phyloP scores from a whole-genome alignment of 2,113 vertebrate species.

The Tragelaphus scriptus region DNA sequence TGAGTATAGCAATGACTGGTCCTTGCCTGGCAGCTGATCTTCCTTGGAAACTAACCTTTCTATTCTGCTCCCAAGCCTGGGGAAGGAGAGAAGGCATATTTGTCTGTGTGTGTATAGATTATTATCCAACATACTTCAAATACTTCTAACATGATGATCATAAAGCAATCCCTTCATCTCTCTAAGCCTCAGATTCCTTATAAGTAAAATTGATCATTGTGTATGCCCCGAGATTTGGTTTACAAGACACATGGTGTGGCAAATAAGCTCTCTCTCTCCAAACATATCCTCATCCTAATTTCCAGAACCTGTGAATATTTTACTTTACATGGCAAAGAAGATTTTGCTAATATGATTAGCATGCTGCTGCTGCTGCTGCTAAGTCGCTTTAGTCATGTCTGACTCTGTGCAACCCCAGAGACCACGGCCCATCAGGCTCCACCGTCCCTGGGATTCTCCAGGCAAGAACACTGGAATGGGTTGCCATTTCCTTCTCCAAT shows the following conservation, averaged over 20 bases:
- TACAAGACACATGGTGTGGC: neutral
- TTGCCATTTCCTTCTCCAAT: no score
- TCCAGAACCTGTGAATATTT: neutral
- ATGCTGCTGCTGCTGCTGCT: neutral
- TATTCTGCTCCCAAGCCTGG: neutral
- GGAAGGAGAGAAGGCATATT: accelerated
- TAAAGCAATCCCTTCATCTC: neutral
- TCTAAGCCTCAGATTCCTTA: neutral
- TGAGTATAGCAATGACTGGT: neutral
- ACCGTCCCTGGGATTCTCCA: no score
- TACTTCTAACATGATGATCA: neutral
- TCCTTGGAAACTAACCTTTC: neutral
- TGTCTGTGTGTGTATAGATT: neutral
- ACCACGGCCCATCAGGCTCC: no score
- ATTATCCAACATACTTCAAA: neutral
- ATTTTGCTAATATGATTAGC: neutral
- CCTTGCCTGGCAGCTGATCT: neutral
- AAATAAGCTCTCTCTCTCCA: neutral
- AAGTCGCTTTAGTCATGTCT: no score
- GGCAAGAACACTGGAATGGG: no score
- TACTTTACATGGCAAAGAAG: neutral
- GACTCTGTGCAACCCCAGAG: no score
- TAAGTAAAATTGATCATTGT: neutral
- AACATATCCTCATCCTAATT: no score
- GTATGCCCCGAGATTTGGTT: neutral